Percentiles rank a stretch among this genome's conserved stretches.
phyloP scores from a whole-genome alignment of 2,797 vertebrate genomes.

The Cossypha caffra region DNA sequence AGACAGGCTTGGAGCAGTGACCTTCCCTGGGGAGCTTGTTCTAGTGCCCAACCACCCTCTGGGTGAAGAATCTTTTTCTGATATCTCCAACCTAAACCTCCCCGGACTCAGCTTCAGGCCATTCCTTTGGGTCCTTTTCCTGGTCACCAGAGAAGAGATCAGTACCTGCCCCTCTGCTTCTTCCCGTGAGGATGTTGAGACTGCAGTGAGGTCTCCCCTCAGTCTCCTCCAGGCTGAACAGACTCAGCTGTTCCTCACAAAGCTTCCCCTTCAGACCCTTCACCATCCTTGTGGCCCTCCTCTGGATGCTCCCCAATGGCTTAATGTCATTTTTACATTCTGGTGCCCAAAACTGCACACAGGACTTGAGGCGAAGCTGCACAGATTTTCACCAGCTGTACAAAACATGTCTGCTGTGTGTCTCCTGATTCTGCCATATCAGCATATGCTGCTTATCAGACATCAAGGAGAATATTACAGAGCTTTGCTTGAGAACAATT shows the following conservation, averaged over 20 bases:
- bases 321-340: not conserved
- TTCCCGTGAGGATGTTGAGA: not conserved
- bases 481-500: slow-evolving; percentile 2
- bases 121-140: not conserved
- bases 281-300: not conserved
- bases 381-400: not conserved
- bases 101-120: not conserved
- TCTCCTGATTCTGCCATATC: not conserved
- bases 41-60: not conserved
- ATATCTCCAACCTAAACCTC: not conserved
- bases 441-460: not conserved
- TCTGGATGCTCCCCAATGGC: not conserved
- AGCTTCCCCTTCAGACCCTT: not conserved
- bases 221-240: not conserved
- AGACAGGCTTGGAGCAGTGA: not conserved
- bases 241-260: not conserved
- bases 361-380: not conserved
- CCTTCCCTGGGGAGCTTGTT: not conserved
- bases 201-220: not conserved
- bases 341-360: not conserved
- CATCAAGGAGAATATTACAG: not conserved
- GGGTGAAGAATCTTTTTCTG: not conserved
- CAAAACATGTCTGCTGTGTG: not conserved
- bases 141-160: not conserved
- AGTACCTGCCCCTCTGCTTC: not conserved